Base-by-base conservation (phyloP, 37 sponge, comb jelly and placozoan genomes). In the Spongilla lacustris region DNA sequence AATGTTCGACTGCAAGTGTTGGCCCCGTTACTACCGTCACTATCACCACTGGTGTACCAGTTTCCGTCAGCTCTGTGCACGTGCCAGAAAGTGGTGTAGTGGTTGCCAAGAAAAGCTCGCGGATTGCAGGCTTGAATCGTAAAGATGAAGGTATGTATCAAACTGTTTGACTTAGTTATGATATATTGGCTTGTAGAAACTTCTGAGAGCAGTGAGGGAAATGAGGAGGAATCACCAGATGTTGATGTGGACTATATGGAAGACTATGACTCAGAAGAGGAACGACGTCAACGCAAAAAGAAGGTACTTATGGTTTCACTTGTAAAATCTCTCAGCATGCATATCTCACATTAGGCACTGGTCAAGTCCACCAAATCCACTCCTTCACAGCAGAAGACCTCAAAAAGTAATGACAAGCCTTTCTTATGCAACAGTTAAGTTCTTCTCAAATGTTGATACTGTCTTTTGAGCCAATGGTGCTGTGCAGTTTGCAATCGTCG, bases 241-340 rank as follows among this genome's bases (percentile, higher is more conserved):
- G 31, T 36, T n/a, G 90, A 90, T 50, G 38, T 80, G 38, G 90
- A 90, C 50, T 90, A 80, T 69, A 50, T 85, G 68, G 90, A 90
- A 2, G 90, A 90, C 12, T 90, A 85, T 67, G 90, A 90, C 82
- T 84, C 85, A 17, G 90, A 90, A 22, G 85, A 85, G 28, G 90
- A 90, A 66, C 72, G 66, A 66, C 77, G 85, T 25, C 69, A 35
- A 29, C 84, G 66, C 72, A 83, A 69, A 73, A 92, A 82, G 79
- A 79, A 76, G 71, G 71, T 58, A 38, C 37, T 46, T 58, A 13
- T 14, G 19, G 58, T 58, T 58, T 67, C 32, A 37, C 75, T 38
- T 46, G 75, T 21, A 22, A 36, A 11, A 36, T 36, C 25, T 1
- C 19, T 2, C 48, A 17, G 48, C 36, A 76, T 76, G 34, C 12